These are phyloP conservation scores for Tiphia femorata DNA, from an alignment of 2,888 invertebrate species.

Conservation along the genomic window DNA sequence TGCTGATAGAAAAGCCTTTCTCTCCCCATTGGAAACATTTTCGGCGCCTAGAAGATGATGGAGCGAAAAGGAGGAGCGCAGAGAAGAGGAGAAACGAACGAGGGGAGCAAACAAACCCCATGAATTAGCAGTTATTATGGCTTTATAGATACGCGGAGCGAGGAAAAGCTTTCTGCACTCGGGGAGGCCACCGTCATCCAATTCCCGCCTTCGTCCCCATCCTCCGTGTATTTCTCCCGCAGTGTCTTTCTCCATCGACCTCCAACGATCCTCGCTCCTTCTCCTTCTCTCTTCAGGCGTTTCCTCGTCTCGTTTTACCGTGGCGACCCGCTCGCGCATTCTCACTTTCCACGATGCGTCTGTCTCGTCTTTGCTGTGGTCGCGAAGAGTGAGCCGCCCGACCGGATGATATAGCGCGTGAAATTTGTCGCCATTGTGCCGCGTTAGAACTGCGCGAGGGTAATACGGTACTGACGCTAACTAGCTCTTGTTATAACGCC, in stretches of 20 bases:
- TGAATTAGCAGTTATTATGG: slow-evolving; percentile 52
- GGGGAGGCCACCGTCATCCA: background rate
- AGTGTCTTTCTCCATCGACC: slow-evolving; percentile 4
- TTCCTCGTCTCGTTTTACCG: too few species aligned
- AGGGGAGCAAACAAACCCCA: slow-evolving; percentile 38
- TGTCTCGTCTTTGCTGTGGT: slow-evolving; percentile 38
- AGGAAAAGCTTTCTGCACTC: slow-evolving; percentile 14
- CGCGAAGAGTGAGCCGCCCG: slow-evolving; percentile 34
- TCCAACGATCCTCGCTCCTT: background rate
- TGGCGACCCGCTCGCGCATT: too few species aligned
- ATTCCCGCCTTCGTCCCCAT: background rate
- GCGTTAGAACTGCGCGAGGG: slow-evolving; percentile 57
- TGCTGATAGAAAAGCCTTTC: too few species aligned
- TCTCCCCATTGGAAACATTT: too few species aligned
- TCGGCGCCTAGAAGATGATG: too few species aligned
- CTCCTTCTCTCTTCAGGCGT: slow-evolving; percentile 9
- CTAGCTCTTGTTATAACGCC: slow-evolving; percentile 65
- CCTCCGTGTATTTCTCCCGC: slow-evolving; percentile 1
- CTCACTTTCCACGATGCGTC: slow-evolving; percentile 12
- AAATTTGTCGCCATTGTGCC: slow-evolving; percentile 66
- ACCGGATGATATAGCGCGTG: slow-evolving; percentile 59
- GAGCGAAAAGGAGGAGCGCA: background rate
- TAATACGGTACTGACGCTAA: slow-evolving; percentile 62
- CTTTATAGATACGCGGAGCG: slow-evolving; percentile 33
- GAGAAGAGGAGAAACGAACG: background rate